Percentiles rank a stretch among this genome's conserved stretches.
These are phyloP conservation scores for Turritopsis rubra DNA, from an alignment of 30 jellyfish, hydroid and myxozoan genomes.

Conservation along the genomic window DNA sequence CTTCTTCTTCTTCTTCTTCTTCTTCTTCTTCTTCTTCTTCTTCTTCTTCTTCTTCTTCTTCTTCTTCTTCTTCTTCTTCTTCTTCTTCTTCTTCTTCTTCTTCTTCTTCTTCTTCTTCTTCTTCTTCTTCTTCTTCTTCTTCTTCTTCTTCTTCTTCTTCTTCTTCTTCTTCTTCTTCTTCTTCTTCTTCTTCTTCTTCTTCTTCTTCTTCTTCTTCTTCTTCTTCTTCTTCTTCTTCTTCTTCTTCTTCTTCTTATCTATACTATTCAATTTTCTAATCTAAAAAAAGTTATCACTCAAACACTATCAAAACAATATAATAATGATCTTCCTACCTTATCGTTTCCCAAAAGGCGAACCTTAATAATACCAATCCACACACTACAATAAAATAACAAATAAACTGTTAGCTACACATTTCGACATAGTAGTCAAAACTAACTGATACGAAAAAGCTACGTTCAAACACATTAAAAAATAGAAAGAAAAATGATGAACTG, in stretches of 20 bases:
- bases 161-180: background rate
- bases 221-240: conserved; percentile 14
- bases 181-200: conserved; percentile 18
- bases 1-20: conserved; percentile 6
- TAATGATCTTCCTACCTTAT: too few relatives aligned
- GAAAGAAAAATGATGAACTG: too few relatives aligned
- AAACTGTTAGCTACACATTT: too few relatives aligned
- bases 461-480: too few relatives aligned
- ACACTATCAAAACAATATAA: too few relatives aligned
- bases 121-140: background rate
- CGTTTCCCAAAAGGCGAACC: too few relatives aligned
- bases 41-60: conserved; percentile 1
- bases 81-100: conserved; percentile 15
- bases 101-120: background rate
- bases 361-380: too few relatives aligned
- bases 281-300: too few relatives aligned
- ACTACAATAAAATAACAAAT: too few relatives aligned
- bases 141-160: background rate
- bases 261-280: too few relatives aligned
- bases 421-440: too few relatives aligned
- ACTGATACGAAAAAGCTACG: too few relatives aligned
- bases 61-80: conserved; percentile 1
- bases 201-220: conserved; percentile 14
- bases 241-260: conserved; percentile 19
- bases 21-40: background rate